These are phyloP conservation scores for Eustalomyia histrio DNA, from an alignment of 2,888 invertebrate genomes.

Conservation along the genomic window DNA sequence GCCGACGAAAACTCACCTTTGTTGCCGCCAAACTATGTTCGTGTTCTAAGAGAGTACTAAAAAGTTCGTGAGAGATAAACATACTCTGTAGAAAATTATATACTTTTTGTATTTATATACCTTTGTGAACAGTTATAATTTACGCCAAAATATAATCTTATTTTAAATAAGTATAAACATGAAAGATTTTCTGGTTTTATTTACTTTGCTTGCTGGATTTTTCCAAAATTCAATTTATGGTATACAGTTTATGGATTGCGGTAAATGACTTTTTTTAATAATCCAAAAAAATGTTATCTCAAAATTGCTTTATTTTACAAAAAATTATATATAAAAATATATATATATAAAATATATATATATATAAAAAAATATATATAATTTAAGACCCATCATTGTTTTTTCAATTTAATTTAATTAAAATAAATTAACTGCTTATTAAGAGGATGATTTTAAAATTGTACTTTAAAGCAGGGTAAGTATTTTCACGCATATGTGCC, in stretches of 20 bases:
- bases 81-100: no score
- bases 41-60: no score
- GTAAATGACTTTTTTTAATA: conserved; percentile 66
- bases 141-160: conserved; percentile 43
- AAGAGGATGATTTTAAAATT: conserved; percentile 7
- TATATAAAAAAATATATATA: no score
- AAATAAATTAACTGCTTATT: neutral
- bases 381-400: neutral
- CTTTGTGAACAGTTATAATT: conserved; percentile 52
- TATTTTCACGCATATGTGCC: no score
- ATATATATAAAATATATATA: no score
- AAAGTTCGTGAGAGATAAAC: no score
- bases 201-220: conserved; percentile 67
- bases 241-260: conserved; percentile 77
- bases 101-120: conserved; percentile 68
- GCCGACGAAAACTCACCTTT: no score
- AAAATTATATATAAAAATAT: no score
- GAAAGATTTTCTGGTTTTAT: conserved; percentile 70
- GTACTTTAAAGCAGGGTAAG: conserved; percentile 27
- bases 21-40: no score
- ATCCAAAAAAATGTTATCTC: neutral
- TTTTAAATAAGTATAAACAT: conserved; percentile 65
- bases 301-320: neutral
- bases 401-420: conserved; percentile 44
- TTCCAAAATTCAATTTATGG: conserved; percentile 66